Conservation (phyloP, 2,888 invertebrate species). For the Mechanitis mazaeus region DNA sequence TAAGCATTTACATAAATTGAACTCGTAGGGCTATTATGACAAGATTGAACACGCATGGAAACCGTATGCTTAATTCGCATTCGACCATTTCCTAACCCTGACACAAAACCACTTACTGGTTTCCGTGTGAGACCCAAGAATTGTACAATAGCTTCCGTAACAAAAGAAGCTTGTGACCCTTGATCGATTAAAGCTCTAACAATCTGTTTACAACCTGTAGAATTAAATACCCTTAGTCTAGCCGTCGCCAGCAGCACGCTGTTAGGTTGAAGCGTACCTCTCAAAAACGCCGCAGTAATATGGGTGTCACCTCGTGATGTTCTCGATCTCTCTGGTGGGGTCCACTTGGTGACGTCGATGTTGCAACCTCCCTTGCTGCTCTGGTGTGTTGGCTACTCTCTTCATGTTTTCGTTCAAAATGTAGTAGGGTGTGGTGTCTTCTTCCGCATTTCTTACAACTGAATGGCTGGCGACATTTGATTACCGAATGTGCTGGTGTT, state of each 20-base stretch:
- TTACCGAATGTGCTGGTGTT: conserved; percentile 15
- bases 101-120: conserved; percentile 24
- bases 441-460: conserved; percentile 25
- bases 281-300: conserved; percentile 2
- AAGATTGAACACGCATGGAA: conserved; percentile 20
- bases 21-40: conserved; percentile 9
- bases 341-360: background rate
- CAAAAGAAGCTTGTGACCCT: conserved; percentile 30
- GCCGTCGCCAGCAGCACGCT: conserved; percentile 9
- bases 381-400: conserved; percentile 2
- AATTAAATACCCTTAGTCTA: background rate
- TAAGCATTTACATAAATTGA: conserved; percentile 26
- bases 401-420: conserved; percentile 13
- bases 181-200: conserved; percentile 27
- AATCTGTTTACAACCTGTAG: background rate
- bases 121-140: conserved; percentile 23
- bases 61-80: conserved; percentile 23
- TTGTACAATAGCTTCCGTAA: conserved; percentile 29
- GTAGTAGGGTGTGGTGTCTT: conserved; percentile 28
- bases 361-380: background rate
- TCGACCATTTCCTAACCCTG: conserved; percentile 28
- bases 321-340: background rate
- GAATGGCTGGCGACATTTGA: conserved; percentile 16
- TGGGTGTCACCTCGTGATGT: background rate
- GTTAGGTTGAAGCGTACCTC: background rate